A percentile compares a stretch with the other conserved stretches of the same genome.
These are phyloP conservation scores for Luehdorfia chinensis DNA, from an alignment of 1,140 invertebrate species.

Conservation along the genomic window DNA sequence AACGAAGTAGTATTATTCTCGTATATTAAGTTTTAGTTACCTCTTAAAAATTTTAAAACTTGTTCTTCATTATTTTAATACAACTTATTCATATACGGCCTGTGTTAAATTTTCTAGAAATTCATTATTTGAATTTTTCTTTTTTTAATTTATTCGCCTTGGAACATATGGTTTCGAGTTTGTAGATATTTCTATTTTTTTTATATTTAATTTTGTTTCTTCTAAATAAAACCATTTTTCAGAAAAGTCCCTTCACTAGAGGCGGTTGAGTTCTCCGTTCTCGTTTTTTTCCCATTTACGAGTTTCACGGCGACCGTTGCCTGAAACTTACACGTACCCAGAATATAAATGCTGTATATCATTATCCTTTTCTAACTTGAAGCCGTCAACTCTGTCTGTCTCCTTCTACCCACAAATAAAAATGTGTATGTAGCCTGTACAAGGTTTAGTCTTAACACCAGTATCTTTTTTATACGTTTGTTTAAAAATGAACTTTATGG, in stretches of 20 bases:
- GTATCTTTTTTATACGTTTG: slow-evolving; percentile 38
- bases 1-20: too few relatives aligned
- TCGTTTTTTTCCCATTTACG: slow-evolving; percentile 77
- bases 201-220: too few relatives aligned
- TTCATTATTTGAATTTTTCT: too few relatives aligned
- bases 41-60: too few relatives aligned
- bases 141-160: too few relatives aligned
- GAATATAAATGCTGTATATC: slow-evolving; percentile 71
- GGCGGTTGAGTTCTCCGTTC: slow-evolving; percentile 69
- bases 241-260: slow-evolving; percentile 53
- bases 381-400: slow-evolving; percentile 32
- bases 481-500: slow-evolving; percentile 33
- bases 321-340: slow-evolving; percentile 76
- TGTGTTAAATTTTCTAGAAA: too few relatives aligned
- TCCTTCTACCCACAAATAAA: slow-evolving; percentile 68
- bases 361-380: slow-evolving; percentile 41
- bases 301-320: slow-evolving; percentile 76
- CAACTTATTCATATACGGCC: too few relatives aligned
- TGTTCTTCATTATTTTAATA: too few relatives aligned
- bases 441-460: slow-evolving; percentile 60
- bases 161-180: too few relatives aligned
- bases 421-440: slow-evolving; percentile 67
- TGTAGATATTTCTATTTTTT: too few relatives aligned
- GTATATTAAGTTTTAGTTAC: too few relatives aligned
- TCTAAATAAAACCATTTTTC: too few relatives aligned